phyloP scores from a whole-genome alignment of 2,113 vertebrate species.

The Corythaeola cristata region DNA sequence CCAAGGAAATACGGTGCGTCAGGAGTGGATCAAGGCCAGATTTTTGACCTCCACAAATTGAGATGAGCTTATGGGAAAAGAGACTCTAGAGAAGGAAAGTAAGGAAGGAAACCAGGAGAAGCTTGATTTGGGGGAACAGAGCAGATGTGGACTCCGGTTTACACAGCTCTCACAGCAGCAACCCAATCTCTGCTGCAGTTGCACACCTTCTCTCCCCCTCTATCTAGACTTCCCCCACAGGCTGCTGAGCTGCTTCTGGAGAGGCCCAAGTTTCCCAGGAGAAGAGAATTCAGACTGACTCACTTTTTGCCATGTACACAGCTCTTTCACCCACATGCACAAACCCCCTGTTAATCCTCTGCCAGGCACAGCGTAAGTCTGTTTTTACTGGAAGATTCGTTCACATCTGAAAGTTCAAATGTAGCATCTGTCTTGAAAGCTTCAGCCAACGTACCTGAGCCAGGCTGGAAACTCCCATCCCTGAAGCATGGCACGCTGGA shows the following conservation, averaged over 20 bases:
- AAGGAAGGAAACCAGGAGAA: not conserved
- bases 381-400: not conserved
- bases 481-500: not conserved
- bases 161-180: not conserved
- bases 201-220: not conserved
- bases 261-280: not conserved
- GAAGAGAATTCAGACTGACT: not conserved
- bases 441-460: constrained; percentile 19
- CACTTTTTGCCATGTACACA: not conserved
- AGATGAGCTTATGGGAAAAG: not conserved
- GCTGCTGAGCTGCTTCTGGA: not conserved
- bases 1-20: not conserved
- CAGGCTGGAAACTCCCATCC: constrained; percentile 35
- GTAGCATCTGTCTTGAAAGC: not conserved
- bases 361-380: not conserved
- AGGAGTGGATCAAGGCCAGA: not conserved
- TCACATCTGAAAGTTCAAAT: not conserved
- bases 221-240: not conserved
- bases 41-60: not conserved
- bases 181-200: not conserved
- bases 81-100: not conserved
- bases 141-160: not conserved
- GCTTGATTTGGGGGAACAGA: not conserved
- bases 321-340: not conserved
- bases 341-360: not conserved